These are phyloP conservation scores for Quadriops clusia DNA, from an alignment of 2,888 invertebrate species.

Conservation along the genomic window DNA sequence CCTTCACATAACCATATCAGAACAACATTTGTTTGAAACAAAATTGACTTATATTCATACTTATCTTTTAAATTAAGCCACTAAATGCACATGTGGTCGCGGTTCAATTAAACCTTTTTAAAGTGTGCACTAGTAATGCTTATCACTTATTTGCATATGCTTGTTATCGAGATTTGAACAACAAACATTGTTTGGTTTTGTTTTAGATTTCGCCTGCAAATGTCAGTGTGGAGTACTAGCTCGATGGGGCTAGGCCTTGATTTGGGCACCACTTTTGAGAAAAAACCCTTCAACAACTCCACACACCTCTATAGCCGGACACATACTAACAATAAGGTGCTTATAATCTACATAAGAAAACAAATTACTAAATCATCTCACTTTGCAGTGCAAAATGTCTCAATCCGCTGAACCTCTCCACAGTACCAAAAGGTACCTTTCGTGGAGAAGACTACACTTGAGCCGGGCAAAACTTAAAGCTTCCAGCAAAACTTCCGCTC, in stretches of 20 bases:
- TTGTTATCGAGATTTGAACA: too few species aligned
- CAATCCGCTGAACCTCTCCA: conserved; percentile 64
- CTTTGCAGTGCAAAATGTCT: conserved; percentile 50
- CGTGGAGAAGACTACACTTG: conserved; percentile 84
- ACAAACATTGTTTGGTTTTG: conserved; percentile 12
- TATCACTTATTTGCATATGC: too few species aligned
- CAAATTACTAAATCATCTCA: conserved; percentile 4
- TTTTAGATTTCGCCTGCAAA: conserved; percentile 23
- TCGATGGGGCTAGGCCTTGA: conserved; percentile 46
- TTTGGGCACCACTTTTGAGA: conserved; percentile 25
- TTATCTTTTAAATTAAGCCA: too few species aligned
- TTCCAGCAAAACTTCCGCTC: conserved; percentile 92
- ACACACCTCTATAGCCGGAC: conserved; percentile 25
- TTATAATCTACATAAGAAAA: conserved; percentile 4
- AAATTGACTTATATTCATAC: too few species aligned
- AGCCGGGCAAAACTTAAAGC: conserved; percentile 97
- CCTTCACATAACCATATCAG: too few species aligned
- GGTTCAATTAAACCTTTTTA: too few species aligned
- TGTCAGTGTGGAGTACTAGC: conserved; percentile 65
- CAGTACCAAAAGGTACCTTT: conserved; percentile 73
- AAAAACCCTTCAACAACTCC: conserved; percentile 24
- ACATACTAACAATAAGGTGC: conserved; percentile 28
- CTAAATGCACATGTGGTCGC: too few species aligned
- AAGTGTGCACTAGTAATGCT: too few species aligned
- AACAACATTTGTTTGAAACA: too few species aligned